Percentiles rank a stretch among this genome's conserved stretches.
These are phyloP conservation scores for Ifrita kowaldi DNA, from an alignment of 2,113 vertebrate species.

Conservation along the genomic window DNA sequence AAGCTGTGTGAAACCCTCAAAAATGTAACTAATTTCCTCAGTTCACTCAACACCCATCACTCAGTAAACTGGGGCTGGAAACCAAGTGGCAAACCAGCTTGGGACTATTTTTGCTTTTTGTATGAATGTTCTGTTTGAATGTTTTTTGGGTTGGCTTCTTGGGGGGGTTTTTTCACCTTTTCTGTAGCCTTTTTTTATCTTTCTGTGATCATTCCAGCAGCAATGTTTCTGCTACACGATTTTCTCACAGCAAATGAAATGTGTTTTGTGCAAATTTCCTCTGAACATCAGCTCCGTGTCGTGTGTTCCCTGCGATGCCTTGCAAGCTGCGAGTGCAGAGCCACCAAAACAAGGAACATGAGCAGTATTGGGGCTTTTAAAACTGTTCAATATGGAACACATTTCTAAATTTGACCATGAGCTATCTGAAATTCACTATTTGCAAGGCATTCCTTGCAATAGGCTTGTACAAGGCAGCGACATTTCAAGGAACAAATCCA, in stretches of 20 bases:
- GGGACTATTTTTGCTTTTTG: background rate
- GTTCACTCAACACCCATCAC: background rate
- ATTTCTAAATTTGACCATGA: background rate
- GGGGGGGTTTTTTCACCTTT: background rate
- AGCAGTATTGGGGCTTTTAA: background rate
- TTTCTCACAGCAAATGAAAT: background rate
- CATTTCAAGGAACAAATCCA: background rate
- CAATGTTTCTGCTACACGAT: background rate
- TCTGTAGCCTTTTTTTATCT: background rate
- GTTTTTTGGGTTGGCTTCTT: background rate
- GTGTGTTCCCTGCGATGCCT: background rate
- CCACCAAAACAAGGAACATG: background rate
- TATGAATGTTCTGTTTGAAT: background rate
- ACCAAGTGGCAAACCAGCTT: background rate
- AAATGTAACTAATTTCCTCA: constrained; percentile 20
- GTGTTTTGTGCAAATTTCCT: background rate
- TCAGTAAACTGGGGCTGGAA: background rate
- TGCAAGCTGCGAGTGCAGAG: background rate
- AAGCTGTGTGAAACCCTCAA: constrained; percentile 24
- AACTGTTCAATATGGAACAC: background rate
- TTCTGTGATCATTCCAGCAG: background rate
- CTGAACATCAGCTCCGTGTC: background rate
- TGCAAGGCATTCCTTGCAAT: background rate
- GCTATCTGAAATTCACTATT: background rate
- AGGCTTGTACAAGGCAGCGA: background rate